phyloP scores from a whole-genome alignment of 2,888 invertebrate genomes.

The Amblyjoppa proteus region DNA sequence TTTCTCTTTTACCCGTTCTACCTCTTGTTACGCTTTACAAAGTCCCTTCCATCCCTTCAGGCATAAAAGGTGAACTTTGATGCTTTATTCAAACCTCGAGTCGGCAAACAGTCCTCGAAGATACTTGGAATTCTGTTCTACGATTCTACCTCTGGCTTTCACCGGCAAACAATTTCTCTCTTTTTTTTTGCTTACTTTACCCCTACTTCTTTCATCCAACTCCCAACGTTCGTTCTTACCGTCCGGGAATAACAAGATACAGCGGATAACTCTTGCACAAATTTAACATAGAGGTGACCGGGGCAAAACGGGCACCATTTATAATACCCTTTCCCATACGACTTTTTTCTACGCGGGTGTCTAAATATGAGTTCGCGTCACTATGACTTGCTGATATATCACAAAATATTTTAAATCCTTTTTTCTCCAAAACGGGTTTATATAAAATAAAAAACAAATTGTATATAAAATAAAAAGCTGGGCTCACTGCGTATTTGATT shows the following conservation, averaged over 20 bases:
- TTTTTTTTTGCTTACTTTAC: not conserved
- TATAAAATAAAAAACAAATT: too few species aligned
- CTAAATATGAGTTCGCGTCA: too few species aligned
- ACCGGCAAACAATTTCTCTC: constrained; percentile 55
- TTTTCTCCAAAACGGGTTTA: too few species aligned
- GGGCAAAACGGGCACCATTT: not conserved
- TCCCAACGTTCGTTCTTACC: constrained; percentile 1
- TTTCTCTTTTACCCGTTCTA: constrained; percentile 59
- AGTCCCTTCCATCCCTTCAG: constrained; percentile 14
- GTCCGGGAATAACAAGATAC: constrained; percentile 38
- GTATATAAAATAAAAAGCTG: too few species aligned
- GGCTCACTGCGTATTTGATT: too few species aligned
- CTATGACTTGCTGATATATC: too few species aligned
- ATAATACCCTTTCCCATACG: too few species aligned
- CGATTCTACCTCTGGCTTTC: constrained; percentile 39
- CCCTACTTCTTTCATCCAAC: constrained; percentile 29
- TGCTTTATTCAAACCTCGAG: constrained; percentile 66
- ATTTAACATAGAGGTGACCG: not conserved
- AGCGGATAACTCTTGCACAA: not conserved
- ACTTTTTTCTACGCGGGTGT: too few species aligned
- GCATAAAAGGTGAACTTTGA: constrained; percentile 65
- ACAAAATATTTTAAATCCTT: too few species aligned
- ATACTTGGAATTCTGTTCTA: constrained; percentile 63
- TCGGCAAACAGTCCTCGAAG: constrained; percentile 64
- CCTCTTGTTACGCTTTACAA: constrained; percentile 49